phyloP scores from a whole-genome alignment of 2,888 invertebrate species.

The Muschampia plurimacula region DNA sequence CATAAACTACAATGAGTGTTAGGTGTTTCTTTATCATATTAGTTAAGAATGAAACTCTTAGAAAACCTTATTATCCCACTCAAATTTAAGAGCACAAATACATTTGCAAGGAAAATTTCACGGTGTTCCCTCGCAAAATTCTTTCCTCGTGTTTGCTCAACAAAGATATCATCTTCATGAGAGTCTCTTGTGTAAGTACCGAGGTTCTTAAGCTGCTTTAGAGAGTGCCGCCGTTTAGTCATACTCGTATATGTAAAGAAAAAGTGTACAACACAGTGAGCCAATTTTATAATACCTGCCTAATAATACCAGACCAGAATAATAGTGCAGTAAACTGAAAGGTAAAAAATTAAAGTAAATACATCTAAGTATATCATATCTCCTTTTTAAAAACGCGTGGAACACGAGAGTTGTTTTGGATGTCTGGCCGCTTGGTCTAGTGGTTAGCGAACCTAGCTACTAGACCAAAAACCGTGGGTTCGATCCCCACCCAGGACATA shows the following conservation, averaged over 20 bases:
- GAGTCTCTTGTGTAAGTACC: conserved; percentile 24
- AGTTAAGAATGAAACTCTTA: not conserved
- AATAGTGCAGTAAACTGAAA: not conserved
- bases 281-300: not conserved
- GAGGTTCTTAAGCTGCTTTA: conserved; percentile 16
- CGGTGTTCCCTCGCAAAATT: conserved; percentile 20
- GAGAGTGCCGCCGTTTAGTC: conserved; percentile 27
- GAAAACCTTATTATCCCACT: not conserved
- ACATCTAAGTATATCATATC: not conserved
- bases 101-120: conserved; percentile 9
- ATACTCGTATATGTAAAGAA: not conserved
- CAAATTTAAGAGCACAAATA: not conserved
- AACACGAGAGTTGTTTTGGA: not conserved
- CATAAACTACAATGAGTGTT: too few relatives aligned
- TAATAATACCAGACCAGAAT: not conserved
- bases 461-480: too few relatives aligned
- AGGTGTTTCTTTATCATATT: too few relatives aligned
- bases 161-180: conserved; percentile 24
- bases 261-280: not conserved
- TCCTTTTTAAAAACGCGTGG: not conserved
- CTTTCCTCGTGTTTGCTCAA: conserved; percentile 18
- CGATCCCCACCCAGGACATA: too few relatives aligned
- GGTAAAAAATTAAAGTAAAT: not conserved
- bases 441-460: too few relatives aligned
- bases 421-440: too few relatives aligned